These are phyloP conservation scores for Drosophila gaucha DNA, from an alignment of 2,888 invertebrate species.

Conservation along the genomic window DNA sequence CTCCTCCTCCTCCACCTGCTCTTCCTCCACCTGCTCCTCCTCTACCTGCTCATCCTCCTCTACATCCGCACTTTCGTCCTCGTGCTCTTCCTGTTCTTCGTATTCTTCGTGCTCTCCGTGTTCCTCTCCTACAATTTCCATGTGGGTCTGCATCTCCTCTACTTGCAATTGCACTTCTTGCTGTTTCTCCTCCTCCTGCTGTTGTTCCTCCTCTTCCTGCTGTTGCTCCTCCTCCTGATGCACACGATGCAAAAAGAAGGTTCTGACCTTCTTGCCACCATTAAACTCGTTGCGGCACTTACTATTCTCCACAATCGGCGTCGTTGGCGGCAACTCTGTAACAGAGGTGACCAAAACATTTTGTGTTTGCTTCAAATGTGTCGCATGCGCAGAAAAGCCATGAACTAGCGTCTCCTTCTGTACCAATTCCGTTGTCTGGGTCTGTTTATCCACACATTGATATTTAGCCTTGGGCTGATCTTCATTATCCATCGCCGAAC, in stretches of 20 bases:
- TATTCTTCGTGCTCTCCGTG: not conserved
- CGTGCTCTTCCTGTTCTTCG: not conserved
- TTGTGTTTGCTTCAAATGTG: slow-evolving; percentile 19
- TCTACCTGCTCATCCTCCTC: not conserved
- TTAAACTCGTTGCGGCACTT: slow-evolving; percentile 59
- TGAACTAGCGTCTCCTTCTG: slow-evolving; percentile 11
- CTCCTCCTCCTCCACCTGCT: not conserved
- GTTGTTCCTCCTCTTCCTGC: slow-evolving; percentile 9
- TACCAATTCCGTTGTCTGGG: slow-evolving; percentile 34
- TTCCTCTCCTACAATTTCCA: slow-evolving; percentile 9
- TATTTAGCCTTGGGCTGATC: slow-evolving; percentile 48
- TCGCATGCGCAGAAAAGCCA: slow-evolving; percentile 3
- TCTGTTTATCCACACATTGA: slow-evolving; percentile 56
- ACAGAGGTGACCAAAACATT: slow-evolving; percentile 29
- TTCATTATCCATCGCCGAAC: slow-evolving; percentile 51
- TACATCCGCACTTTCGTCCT: not conserved
- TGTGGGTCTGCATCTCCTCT: slow-evolving; percentile 6
- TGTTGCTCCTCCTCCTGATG: slow-evolving; percentile 51
- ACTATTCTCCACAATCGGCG: slow-evolving; percentile 31
- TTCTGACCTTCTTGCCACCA: slow-evolving; percentile 68
- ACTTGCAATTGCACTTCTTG: slow-evolving; percentile 8
- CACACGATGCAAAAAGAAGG: slow-evolving; percentile 63
- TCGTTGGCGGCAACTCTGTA: slow-evolving; percentile 29
- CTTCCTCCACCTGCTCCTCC: not conserved
- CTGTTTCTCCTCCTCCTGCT: slow-evolving; percentile 8